Percentiles rank a stretch among this genome's conserved stretches.
phyloP scores from a whole-genome alignment of 2,113 vertebrate species.

The Anoplopoma fimbria region DNA sequence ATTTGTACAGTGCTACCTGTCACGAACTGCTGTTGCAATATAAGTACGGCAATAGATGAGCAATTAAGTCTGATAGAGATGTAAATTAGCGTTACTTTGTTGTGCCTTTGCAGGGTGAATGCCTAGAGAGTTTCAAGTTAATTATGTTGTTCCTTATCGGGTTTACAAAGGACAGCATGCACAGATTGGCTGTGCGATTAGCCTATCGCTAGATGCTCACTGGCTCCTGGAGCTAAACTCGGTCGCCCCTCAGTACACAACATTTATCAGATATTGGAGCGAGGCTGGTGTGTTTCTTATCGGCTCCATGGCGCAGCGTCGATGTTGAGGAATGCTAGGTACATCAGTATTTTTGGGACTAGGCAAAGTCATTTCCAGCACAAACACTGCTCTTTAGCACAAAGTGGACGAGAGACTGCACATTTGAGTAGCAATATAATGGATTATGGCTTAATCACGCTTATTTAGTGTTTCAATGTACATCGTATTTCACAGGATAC shows the following conservation, averaged over 20 bases:
- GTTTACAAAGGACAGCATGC: constrained; percentile 14
- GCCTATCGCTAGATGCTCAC: constrained; percentile 24
- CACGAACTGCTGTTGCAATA: neutral
- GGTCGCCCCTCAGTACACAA: neutral
- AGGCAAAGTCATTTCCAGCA: constrained; percentile 24
- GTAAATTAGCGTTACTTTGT: neutral
- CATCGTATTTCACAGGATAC: neutral
- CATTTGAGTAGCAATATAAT: constrained; percentile 3
- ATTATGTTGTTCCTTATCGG: constrained; percentile 37
- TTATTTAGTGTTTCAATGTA: neutral
- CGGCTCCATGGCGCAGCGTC: constrained; percentile 26
- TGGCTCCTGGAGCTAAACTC: constrained; percentile 17
- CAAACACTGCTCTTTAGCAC: constrained; percentile 5
- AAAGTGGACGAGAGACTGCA: too few species aligned
- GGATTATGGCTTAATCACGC: constrained; percentile 15
- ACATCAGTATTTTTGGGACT: constrained; percentile 33
- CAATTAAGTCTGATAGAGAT: constrained; percentile 5
- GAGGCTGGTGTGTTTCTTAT: neutral
- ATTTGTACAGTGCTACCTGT: neutral
- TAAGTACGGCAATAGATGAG: neutral
- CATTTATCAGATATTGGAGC: constrained; percentile 28
- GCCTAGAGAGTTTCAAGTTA: constrained; percentile 21
- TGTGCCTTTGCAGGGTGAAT: constrained; percentile 5
- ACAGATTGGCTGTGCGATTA: constrained; percentile 45
- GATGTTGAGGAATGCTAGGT: neutral